A percentile compares a stretch with the other conserved stretches of the same genome.
Conservation (phyloP, 1,140 invertebrate genomes). For the Drosophila melanogaster region Release_6_plus_ISO1_MT NC_004354.4:22835501-22836000, state of each 20-base stretch:
- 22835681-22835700: not conserved
- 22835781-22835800: conserved; percentile 31
- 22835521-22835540: too few species aligned
- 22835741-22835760: not conserved
- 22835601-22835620: too few species aligned
- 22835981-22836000: not conserved
- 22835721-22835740: not conserved
- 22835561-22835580: too few species aligned
- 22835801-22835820: conserved; percentile 25
- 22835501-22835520: too few species aligned
- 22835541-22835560: too few species aligned
- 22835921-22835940: conserved; percentile 47
- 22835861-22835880: conserved; percentile 1
- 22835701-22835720: not conserved
- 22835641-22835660: too few species aligned
- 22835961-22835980: conserved; percentile 23
- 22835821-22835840: conserved; percentile 4
- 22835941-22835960: conserved; percentile 51
- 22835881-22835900: conserved; percentile 54
- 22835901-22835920: conserved; percentile 29
- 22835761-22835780: conserved; percentile 7
- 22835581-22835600: too few species aligned
- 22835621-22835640: too few species aligned
- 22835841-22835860: not conserved
- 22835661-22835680: not conserved